A percentile compares a stretch with the other conserved stretches of the same genome.
Evolutionary conservation across 2,888 invertebrate species (phyloP).

Genomic region (Strigamia transsilvanica): DNA sequence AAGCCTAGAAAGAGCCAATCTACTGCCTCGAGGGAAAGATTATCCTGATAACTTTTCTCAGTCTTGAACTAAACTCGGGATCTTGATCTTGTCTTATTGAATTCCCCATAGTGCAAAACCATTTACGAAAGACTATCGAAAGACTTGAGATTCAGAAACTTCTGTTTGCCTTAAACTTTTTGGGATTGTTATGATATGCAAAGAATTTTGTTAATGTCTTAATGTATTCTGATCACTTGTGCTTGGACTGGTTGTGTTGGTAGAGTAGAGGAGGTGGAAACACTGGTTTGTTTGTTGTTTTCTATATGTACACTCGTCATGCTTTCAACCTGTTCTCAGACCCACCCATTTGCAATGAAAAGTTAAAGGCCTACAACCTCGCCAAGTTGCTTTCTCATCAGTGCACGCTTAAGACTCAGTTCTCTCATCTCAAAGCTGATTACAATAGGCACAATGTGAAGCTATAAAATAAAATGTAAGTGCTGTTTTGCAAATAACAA

Average conservation of each 20-base stretch:
- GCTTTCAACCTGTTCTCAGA: neutral
- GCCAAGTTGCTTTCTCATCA: constrained; percentile 13
- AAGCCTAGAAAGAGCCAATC: no score
- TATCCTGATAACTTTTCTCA: no score
- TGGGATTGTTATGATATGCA: no score
- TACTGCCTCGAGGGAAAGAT: no score
- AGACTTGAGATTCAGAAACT: no score
- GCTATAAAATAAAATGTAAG: constrained; percentile 19
- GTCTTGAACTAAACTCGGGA: no score
- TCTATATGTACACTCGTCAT: neutral
- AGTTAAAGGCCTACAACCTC: constrained; percentile 36
- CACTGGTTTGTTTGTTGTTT: constrained; percentile 11
- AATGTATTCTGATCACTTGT: no score
- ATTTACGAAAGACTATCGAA: no score
- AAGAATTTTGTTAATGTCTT: no score
- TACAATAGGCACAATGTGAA: neutral
- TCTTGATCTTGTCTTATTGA: no score
- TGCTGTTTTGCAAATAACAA: neutral
- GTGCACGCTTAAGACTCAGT: neutral
- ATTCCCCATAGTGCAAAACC: no score
- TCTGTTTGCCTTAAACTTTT: no score
- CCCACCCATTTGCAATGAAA: constrained; percentile 13
- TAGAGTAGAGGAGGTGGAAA: neutral
- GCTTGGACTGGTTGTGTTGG: neutral
- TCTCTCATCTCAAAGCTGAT: constrained; percentile 35